These are phyloP conservation scores for Ochropleura leucogaster DNA, from an alignment of 2,888 invertebrate genomes.

Conservation along the genomic window DNA sequence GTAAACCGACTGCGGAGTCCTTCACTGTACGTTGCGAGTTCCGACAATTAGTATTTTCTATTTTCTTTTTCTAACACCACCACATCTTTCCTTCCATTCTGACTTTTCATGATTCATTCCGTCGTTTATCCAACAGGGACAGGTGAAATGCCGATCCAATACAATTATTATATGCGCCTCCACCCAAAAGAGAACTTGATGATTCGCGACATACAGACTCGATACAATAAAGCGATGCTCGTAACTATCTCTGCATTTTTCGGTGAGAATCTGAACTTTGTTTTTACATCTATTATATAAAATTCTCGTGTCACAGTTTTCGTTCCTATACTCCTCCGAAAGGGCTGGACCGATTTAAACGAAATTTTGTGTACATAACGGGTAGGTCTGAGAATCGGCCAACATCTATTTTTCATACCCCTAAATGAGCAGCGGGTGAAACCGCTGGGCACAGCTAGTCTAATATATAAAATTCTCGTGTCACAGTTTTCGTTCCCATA, in stretches of 20 bases:
- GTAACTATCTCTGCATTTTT: conserved; percentile 75
- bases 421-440: too few species aligned
- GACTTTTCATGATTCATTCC: background rate
- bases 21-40: background rate
- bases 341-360: too few species aligned
- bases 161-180: conserved; percentile 67
- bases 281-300: background rate
- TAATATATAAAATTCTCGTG: too few species aligned
- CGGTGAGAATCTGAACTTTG: conserved; percentile 64
- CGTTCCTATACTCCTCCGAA: too few species aligned
- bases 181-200: conserved; percentile 51
- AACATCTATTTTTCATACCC: too few species aligned
- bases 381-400: too few species aligned
- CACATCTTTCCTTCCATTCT: background rate
- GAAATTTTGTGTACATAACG: too few species aligned
- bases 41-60: background rate
- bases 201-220: conserved; percentile 35
- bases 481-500: too few species aligned
- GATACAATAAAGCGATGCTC: conserved; percentile 73
- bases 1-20: background rate
- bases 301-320: too few species aligned
- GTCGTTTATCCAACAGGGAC: conserved; percentile 64
- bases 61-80: background rate
- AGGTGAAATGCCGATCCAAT: conserved; percentile 60
- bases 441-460: too few species aligned